phyloP scores from a whole-genome alignment of 2,113 vertebrate species.

The Sciurus niger region DNA sequence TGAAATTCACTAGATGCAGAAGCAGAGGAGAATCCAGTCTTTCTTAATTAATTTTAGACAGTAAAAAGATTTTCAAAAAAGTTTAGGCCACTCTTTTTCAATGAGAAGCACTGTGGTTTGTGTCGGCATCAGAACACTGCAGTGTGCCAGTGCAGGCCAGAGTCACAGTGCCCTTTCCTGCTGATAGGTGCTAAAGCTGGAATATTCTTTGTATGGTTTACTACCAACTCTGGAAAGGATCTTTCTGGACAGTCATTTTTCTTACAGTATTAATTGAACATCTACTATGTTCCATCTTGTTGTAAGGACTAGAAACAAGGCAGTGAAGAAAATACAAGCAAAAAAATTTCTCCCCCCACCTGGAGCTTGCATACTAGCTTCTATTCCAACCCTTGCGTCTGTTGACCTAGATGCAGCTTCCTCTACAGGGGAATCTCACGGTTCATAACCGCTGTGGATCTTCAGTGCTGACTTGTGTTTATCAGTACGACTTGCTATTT shows the following conservation, averaged over 20 bases:
- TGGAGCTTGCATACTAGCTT: neutral
- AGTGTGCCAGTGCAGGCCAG: neutral
- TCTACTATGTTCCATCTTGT: neutral
- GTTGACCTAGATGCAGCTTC: neutral
- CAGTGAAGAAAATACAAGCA: neutral
- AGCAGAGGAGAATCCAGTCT: slow-evolving; percentile 8
- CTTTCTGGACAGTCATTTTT: neutral
- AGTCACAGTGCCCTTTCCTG: neutral
- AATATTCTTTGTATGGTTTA: neutral
- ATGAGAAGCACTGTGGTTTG: slow-evolving; percentile 13
- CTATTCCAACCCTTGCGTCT: neutral
- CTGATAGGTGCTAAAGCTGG: neutral
- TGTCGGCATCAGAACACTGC: neutral
- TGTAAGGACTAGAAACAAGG: neutral
- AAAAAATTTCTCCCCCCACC: neutral
- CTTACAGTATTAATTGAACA: neutral
- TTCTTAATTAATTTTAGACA: slow-evolving; percentile 2
- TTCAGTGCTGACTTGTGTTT: neutral
- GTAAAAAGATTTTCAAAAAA: slow-evolving; percentile 22
- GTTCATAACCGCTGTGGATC: neutral
- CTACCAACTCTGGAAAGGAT: neutral
- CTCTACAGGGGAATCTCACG: neutral
- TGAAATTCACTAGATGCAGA: slow-evolving; percentile 11
- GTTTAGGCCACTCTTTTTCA: neutral
- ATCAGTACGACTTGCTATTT: neutral